phyloP scores from a whole-genome alignment of 2,113 vertebrate species.

The Chlorodrepanis virens region DNA sequence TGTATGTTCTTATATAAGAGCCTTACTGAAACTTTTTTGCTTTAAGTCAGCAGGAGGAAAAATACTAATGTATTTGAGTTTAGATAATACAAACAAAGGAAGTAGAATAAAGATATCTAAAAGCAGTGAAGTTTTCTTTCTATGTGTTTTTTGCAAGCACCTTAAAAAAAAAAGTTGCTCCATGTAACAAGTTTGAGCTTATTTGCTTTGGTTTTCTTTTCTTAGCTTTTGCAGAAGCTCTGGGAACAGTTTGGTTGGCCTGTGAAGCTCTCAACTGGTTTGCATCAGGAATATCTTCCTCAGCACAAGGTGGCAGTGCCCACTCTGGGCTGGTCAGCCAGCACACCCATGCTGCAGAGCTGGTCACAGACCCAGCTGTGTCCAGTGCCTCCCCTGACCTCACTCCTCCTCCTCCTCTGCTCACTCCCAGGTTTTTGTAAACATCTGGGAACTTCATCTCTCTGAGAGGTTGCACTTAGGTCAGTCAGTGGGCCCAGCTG shows the following conservation, averaged over 20 bases:
- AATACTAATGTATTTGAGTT: background rate
- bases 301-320: background rate
- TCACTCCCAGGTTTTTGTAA: background rate
- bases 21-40: background rate
- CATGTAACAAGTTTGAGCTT: background rate
- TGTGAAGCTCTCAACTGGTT: background rate
- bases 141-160: background rate
- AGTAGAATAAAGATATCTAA: background rate
- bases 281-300: background rate
- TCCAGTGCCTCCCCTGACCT: background rate
- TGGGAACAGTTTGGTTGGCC: background rate
- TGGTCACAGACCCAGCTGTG: fast-evolving
- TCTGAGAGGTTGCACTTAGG: background rate
- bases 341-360: fast-evolving
- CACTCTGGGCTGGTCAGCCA: background rate
- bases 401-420: background rate
- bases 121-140: background rate
- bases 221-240: background rate
- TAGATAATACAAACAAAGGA: background rate
- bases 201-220: background rate
- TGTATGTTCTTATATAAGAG: background rate
- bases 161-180: background rate
- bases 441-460: background rate
- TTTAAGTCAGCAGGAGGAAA: background rate
- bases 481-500: background rate